Evolutionary conservation across 2,113 vertebrate genomes (phyloP).

Genomic region (Oreamnos americanus): DNA sequence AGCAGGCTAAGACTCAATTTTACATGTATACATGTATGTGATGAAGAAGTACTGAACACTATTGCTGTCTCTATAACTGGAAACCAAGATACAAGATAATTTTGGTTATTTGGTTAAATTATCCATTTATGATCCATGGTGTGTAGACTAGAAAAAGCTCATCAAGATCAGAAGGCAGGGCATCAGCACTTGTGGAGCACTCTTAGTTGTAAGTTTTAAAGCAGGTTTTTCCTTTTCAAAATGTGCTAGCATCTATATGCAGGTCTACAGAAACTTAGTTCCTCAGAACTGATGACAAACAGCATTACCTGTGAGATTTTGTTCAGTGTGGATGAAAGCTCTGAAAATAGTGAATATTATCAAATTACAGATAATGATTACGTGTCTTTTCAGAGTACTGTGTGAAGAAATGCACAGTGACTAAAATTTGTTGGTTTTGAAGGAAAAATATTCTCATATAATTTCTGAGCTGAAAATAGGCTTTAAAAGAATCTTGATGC

Average conservation of each 20-base stretch:
- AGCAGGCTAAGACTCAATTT: neutral
- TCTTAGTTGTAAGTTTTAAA: neutral
- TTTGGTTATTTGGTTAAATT: neutral
- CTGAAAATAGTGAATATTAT: neutral
- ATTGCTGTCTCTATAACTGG: neutral
- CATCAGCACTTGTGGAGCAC: neutral
- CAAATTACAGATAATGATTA: neutral
- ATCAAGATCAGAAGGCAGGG: neutral
- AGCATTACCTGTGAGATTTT: neutral
- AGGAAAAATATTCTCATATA: neutral
- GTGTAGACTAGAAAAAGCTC: neutral
- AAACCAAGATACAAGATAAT: neutral
- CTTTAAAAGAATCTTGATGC: neutral
- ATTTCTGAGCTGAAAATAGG: conserved; percentile 26
- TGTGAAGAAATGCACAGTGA: neutral
- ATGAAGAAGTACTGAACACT: neutral
- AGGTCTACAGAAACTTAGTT: neutral
- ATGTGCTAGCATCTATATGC: neutral
- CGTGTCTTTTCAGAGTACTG: neutral
- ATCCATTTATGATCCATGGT: neutral
- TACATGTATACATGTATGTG: neutral
- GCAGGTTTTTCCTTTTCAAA: neutral
- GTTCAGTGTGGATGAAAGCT: neutral
- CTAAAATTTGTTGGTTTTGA: neutral
- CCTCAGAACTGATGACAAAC: neutral